phyloP scores from a whole-genome alignment of 2,113 vertebrate species.

The Entelurus aequoreus region DNA sequence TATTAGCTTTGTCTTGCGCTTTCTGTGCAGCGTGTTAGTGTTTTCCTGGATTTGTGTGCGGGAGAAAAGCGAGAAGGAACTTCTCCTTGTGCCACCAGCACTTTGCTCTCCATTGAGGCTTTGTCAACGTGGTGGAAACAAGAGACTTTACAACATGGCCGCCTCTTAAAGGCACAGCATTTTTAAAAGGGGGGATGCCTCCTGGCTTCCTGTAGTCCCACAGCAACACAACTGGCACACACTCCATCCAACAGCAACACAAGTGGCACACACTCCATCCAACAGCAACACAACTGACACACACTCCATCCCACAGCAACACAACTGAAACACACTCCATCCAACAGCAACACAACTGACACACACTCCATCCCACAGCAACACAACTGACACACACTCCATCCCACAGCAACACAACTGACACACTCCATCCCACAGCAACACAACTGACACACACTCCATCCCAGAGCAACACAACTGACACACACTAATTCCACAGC shows the following conservation, averaged over 20 bases:
- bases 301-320: too few species aligned
- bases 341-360: too few species aligned
- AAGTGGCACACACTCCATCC: too few species aligned
- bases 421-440: too few species aligned
- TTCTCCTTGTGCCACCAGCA: slow-evolving; percentile 79
- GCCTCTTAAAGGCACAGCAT: slow-evolving; percentile 78
- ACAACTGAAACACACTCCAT: too few species aligned
- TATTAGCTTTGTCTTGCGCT: slow-evolving; percentile 38
- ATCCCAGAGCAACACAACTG: too few species aligned
- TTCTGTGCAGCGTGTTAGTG: slow-evolving; percentile 38
- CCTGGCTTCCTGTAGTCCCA: slow-evolving; percentile 42
- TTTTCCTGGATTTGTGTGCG: slow-evolving; percentile 19
- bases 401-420: too few species aligned
- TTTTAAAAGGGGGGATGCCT: slow-evolving; percentile 27
- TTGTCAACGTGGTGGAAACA: slow-evolving; percentile 84
- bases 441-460: too few species aligned
- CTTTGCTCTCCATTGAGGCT: slow-evolving; percentile 80
- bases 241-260: neutral
- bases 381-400: too few species aligned
- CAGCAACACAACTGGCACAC: slow-evolving; percentile 66
- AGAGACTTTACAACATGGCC: slow-evolving; percentile 79
- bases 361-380: too few species aligned
- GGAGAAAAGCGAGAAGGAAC: slow-evolving; percentile 67
- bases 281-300: too few species aligned
- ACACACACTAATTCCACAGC: too few species aligned